Base-by-base conservation (phyloP, 2,888 invertebrate genomes). In the Griposia aprilina region DNA sequence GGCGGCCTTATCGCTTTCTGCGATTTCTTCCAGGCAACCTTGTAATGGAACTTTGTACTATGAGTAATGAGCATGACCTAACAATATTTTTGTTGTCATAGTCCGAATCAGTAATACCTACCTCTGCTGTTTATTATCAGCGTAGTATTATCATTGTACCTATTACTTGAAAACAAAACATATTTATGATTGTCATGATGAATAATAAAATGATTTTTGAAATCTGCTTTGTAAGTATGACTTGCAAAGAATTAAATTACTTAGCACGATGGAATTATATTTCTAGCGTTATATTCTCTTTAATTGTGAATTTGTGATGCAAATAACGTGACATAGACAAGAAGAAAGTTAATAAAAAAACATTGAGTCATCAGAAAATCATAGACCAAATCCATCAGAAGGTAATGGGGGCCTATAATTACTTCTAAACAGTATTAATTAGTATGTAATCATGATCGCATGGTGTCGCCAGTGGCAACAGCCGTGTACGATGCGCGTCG, bases 401-500 rank as follows among this genome's bases (percentile, higher is more conserved):
- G 41, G 41, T 67, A 66, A 68, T 68, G 45, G 36, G 23, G 6
- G 50, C 52, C 63, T 50, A 4, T 41, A 41, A 0, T 78, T 80
- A 70, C 75, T 66, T 68, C 57, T 68, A 84, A 81, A 74, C 74
- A 79, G 65, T 78, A 60, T 78, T 83, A 86, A 88, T 88, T 88
- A 81, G 81, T 79, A 73, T 70, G 81, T 85, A 87, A 88, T 90
- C 78, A 83, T 65, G 74, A 83, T 82, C 72, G 83, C 73, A 87
- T 82, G 82, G 87, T 87, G 87, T 87, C 83, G 85, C 83, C 71
- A 81, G 63, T 81, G 75, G 87, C 81, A 84, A 81, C 81, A 81
- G 78, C 77, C 78, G 62, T 80, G 76, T 81, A 69, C 89, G 83
- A 82, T 87, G 90, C 86, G 88, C 87, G 85, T 82, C 90, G 90